Percentiles rank a stretch among this genome's conserved stretches.
phyloP scores from a whole-genome alignment of 1,140 invertebrate genomes.

The Gryllus bimaculatus region DNA sequence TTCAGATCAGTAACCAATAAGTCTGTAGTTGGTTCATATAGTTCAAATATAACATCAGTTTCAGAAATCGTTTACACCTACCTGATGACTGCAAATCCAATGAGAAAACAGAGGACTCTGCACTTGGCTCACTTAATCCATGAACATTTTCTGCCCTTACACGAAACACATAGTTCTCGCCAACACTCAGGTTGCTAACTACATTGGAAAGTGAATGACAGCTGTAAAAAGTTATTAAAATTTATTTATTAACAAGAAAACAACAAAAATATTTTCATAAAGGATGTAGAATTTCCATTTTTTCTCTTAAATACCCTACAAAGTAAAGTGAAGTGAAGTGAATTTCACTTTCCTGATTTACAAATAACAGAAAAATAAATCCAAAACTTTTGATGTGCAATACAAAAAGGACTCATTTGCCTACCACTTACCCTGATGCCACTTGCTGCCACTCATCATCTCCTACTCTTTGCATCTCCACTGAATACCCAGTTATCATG shows the following conservation, averaged over 20 bases:
- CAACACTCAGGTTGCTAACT: constrained; percentile 43
- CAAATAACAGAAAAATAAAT: not conserved
- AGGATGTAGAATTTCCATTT: too few relatives aligned
- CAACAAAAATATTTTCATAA: too few relatives aligned
- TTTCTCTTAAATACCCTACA: too few relatives aligned
- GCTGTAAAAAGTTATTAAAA: constrained; percentile 25
- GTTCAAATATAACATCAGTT: too few relatives aligned
- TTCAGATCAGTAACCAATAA: too few relatives aligned
- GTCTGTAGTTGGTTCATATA: too few relatives aligned
- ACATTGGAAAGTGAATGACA: constrained; percentile 55
- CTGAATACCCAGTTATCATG: constrained; percentile 68
- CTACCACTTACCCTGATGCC: constrained; percentile 37
- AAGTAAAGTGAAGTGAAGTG: not conserved
- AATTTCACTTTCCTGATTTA: not conserved
- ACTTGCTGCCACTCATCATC: constrained; percentile 47
- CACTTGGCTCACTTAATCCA: constrained; percentile 59
- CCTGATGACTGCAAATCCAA: not conserved
- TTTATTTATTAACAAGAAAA: not conserved
- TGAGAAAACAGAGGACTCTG: constrained; percentile 35
- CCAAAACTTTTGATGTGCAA: too few relatives aligned
- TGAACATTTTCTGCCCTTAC: constrained; percentile 70
- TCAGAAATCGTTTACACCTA: not conserved
- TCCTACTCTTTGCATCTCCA: constrained; percentile 57
- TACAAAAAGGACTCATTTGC: too few relatives aligned
- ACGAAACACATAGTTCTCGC: constrained; percentile 56